A percentile compares a stretch with the other conserved stretches of the same genome.
These are phyloP conservation scores for Poecilobothrus nobilitatus DNA, from an alignment of 2,888 invertebrate species.

Conservation along the genomic window DNA sequence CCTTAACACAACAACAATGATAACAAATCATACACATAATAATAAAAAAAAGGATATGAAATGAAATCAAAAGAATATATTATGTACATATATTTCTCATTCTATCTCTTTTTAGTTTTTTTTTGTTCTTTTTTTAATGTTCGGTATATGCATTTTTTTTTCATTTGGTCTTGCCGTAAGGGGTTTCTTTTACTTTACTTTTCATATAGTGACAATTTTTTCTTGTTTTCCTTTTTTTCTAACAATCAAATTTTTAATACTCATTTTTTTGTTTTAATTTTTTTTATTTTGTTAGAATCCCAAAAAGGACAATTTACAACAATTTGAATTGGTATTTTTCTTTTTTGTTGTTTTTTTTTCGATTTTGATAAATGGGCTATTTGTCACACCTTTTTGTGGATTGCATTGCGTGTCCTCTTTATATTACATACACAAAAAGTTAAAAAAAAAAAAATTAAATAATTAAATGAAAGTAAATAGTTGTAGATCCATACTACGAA, in stretches of 20 bases:
- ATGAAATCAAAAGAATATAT: too few species aligned
- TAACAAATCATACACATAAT: background rate
- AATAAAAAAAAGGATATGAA: background rate
- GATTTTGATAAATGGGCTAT: background rate
- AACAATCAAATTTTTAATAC: too few species aligned
- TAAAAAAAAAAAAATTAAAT: too few species aligned
- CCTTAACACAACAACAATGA: background rate
- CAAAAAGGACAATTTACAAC: slow-evolving; percentile 6
- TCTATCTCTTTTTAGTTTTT: background rate
- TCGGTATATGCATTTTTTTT: background rate
- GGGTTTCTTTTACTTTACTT: background rate
- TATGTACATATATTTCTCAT: too few species aligned
- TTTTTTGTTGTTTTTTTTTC: too few species aligned
- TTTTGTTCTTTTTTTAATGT: background rate
- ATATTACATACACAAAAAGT: too few species aligned
- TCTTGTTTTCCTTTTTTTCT: background rate
- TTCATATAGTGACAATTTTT: background rate
- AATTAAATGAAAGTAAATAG: too few species aligned
- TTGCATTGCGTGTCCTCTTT: background rate
- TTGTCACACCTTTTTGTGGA: slow-evolving; percentile 7
- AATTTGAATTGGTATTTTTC: too few species aligned
- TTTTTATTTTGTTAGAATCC: background rate
- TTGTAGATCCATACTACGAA: too few species aligned
- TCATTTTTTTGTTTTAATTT: background rate
- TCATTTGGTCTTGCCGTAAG: background rate